Percentiles rank a stretch among this genome's conserved stretches.
Evolutionary conservation across 2,797 vertebrate species (phyloP).

Genomic region (Cacajao melanocephalus): DNA sequence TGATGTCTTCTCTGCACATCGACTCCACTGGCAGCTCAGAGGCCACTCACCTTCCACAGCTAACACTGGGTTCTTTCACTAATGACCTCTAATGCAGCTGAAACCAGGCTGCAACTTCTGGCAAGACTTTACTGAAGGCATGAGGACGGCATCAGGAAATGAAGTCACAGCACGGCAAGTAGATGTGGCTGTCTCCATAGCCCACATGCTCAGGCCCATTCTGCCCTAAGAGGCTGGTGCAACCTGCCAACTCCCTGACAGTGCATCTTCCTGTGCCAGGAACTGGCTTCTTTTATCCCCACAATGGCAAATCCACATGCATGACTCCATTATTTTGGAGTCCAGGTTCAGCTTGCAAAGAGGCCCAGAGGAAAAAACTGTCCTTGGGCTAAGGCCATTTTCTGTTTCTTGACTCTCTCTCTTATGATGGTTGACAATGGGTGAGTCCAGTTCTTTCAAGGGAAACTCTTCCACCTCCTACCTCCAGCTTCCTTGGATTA

Average conservation of each 20-base stretch:
- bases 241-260: too few species aligned
- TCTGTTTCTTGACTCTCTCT: background rate
- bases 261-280: accelerated
- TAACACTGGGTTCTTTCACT: background rate
- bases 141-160: background rate
- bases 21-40: background rate
- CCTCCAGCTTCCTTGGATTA: background rate
- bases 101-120: background rate
- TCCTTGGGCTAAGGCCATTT: background rate
- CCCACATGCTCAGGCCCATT: too few species aligned
- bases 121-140: background rate
- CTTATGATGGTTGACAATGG: background rate
- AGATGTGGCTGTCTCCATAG: too few species aligned
- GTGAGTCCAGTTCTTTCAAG: background rate
- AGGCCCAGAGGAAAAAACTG: accelerated
- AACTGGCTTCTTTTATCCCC: background rate
- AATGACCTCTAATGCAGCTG: background rate
- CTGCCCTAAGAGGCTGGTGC: background rate
- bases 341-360: background rate
- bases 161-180: accelerated
- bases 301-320: background rate
- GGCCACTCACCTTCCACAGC: background rate
- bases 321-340: background rate
- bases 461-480: background rate
- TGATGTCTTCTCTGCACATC: too few species aligned